Evolutionary conservation across 2,888 invertebrate species (phyloP).

Genomic region (Tiliacea citrago): DNA sequence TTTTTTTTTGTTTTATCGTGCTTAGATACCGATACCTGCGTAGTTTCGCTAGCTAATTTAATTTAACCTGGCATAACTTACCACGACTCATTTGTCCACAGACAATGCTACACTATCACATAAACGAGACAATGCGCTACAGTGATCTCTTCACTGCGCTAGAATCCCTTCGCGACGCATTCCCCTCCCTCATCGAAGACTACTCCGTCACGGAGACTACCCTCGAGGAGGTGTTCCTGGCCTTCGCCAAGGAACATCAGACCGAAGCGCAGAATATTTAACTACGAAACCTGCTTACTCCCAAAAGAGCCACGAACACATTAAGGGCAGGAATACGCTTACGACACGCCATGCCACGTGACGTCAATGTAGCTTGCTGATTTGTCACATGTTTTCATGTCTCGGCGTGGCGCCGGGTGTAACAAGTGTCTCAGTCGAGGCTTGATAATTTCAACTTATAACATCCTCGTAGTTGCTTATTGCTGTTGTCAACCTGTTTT

Average conservation of each 20-base stretch:
- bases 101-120: slow-evolving; percentile 93
- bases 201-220: slow-evolving; percentile 95
- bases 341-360: background rate
- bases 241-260: slow-evolving; percentile 76
- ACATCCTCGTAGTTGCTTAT: background rate
- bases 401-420: slow-evolving; percentile 2
- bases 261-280: background rate
- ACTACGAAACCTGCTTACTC: background rate
- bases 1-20: too few species aligned
- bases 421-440: background rate
- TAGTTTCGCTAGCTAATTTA: background rate
- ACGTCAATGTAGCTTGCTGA: background rate
- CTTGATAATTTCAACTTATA: background rate
- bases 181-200: slow-evolving; percentile 91
- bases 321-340: too few species aligned
- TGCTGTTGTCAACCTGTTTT: background rate
- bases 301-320: background rate
- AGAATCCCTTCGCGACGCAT: slow-evolving; percentile 86
- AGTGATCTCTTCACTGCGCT: slow-evolving; percentile 91
- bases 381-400: background rate
- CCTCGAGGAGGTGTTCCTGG: slow-evolving; percentile 94
- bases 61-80: background rate
- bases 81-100: slow-evolving; percentile 66
- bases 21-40: too few species aligned
- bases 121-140: slow-evolving; percentile 91